A percentile compares a stretch with the other conserved stretches of the same genome.
Evolutionary conservation across 2,113 vertebrate species (phyloP).

Genomic region (Cercopithecus mona): DNA sequence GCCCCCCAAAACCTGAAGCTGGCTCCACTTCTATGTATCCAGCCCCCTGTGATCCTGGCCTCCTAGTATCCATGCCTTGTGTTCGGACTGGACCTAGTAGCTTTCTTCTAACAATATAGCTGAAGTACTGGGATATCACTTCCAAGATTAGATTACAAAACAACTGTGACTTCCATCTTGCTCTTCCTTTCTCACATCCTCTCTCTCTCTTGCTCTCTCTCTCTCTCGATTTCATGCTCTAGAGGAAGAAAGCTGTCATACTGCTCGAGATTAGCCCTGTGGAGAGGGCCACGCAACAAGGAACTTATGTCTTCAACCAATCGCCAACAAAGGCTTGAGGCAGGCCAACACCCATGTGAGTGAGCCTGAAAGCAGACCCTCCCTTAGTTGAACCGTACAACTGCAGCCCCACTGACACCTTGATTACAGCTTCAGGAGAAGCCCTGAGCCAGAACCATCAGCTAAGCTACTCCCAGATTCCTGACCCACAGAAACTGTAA

Average conservation of each 20-base stretch:
- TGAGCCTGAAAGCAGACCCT: background rate
- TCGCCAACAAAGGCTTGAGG: background rate
- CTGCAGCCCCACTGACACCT: background rate
- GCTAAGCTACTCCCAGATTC: background rate
- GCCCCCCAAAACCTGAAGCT: background rate
- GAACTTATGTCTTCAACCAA: background rate
- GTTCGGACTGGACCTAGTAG: background rate
- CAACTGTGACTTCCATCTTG: background rate
- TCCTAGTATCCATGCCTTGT: background rate
- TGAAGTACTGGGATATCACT: background rate
- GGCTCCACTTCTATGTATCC: background rate
- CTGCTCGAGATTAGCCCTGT: background rate
- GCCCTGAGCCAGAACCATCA: background rate
- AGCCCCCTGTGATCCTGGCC: background rate
- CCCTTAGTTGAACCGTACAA: background rate
- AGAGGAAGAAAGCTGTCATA: background rate
- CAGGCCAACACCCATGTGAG: background rate
- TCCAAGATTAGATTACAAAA: constrained; percentile 27
- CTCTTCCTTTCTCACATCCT: background rate
- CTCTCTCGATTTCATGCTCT: no score
- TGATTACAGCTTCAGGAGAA: background rate
- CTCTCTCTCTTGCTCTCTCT: background rate
- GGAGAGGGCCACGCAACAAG: background rate
- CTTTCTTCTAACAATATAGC: background rate
- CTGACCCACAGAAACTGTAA: background rate